Evolutionary conservation across 1,140 invertebrate species (phyloP).

Genomic region (Ceratina calcarata): DNA sequence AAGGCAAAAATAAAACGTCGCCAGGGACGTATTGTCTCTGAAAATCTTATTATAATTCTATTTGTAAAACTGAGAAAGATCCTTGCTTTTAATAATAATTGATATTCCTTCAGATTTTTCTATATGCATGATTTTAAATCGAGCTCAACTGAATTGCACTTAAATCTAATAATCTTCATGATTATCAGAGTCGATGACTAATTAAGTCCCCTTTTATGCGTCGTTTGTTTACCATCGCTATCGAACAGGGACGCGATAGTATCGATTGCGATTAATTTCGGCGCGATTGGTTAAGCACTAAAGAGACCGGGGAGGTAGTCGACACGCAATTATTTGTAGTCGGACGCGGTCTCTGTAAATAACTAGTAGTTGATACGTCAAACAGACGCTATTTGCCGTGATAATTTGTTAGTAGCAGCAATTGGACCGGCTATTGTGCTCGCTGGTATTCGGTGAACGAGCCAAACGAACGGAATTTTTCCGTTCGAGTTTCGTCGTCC

Average conservation of each 20-base stretch:
- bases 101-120: too few species aligned
- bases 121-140: background rate
- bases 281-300: conserved; percentile 3
- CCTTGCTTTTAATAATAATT: too few species aligned
- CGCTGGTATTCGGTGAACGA: too few species aligned
- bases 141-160: too few species aligned
- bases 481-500: background rate
- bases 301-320: background rate
- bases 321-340: conserved; percentile 26
- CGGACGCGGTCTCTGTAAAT: conserved; percentile 6
- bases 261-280: conserved; percentile 9
- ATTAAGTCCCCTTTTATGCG: too few species aligned
- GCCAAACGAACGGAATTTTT: background rate
- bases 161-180: too few species aligned
- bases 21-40: too few species aligned
- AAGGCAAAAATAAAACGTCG: too few species aligned
- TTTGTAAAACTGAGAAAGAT: too few species aligned
- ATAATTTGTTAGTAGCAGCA: conserved; percentile 10
- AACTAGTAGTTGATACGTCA: background rate
- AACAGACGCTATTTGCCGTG: background rate
- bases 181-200: too few species aligned
- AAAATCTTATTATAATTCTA: too few species aligned
- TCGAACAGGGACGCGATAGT: too few species aligned
- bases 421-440: background rate
- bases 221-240: background rate